phyloP scores from a whole-genome alignment of 2,888 invertebrate species.

The Ctenicera cuprea region DNA sequence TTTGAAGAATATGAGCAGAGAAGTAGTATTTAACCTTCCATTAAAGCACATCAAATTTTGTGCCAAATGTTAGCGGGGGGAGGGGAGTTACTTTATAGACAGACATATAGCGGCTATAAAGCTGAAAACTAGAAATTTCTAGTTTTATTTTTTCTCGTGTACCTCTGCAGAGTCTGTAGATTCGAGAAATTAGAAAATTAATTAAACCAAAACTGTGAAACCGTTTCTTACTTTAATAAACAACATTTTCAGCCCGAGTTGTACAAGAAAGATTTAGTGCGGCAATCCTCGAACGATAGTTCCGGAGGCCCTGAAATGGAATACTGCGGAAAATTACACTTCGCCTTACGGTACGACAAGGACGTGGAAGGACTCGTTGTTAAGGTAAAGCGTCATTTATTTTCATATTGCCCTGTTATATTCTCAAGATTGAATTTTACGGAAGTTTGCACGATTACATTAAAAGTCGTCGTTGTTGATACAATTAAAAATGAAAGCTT shows the following conservation, averaged over 20 bases:
- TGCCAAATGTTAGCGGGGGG: no score
- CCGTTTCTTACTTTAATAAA: slow-evolving; percentile 30
- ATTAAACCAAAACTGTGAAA: slow-evolving; percentile 29
- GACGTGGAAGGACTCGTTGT: slow-evolving; percentile 88
- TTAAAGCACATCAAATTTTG: no score
- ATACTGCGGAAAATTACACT: slow-evolving; percentile 87
- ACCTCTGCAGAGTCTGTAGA: no score
- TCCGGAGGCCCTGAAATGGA: slow-evolving; percentile 79
- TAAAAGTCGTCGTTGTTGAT: neutral
- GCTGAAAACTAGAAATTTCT: no score
- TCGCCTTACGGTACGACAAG: slow-evolving; percentile 87
- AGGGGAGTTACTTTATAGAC: no score
- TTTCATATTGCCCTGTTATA: slow-evolving; percentile 1
- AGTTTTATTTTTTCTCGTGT: no score
- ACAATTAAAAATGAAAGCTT: neutral
- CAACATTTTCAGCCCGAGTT: slow-evolving; percentile 81
- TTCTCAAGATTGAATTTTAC: slow-evolving; percentile 1
- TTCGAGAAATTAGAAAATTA: slow-evolving; percentile 25
- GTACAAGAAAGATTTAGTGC: slow-evolving; percentile 84
- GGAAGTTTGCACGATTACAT: slow-evolving; percentile 4
- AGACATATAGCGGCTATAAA: no score
- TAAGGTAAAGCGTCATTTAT: slow-evolving; percentile 75
- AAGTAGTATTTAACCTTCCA: no score
- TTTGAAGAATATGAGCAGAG: no score
- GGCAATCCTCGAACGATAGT: slow-evolving; percentile 84